phyloP scores from a whole-genome alignment of 2,113 vertebrate genomes.

The Heliornis fulica region DNA sequence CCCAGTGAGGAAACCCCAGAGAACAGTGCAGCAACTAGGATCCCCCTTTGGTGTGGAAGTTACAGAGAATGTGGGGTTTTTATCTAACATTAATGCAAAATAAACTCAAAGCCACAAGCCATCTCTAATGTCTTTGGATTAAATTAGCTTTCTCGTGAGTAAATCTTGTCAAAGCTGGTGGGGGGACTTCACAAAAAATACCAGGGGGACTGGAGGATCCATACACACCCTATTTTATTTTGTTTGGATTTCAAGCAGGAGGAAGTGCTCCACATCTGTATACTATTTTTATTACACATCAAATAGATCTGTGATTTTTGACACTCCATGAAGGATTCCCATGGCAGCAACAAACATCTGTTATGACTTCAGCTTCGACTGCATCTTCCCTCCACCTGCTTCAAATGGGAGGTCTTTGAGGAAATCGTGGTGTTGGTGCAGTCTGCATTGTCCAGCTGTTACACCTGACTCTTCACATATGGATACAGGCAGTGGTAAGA shows the following conservation, averaged over 20 bases:
- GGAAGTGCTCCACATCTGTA: neutral
- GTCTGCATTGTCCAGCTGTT: too few species aligned
- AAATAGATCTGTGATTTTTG: neutral
- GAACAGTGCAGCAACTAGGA: rapidly evolving
- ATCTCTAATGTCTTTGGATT: neutral
- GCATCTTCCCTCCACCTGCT: too few species aligned
- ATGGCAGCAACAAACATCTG: too few species aligned
- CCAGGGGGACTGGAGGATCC: neutral
- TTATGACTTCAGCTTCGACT: too few species aligned
- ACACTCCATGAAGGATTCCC: too few species aligned
- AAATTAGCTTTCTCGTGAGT: neutral
- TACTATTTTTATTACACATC: neutral
- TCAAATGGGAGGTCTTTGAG: too few species aligned
- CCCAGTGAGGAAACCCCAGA: neutral
- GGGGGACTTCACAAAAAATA: neutral
- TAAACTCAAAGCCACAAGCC: neutral
- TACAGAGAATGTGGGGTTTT: neutral
- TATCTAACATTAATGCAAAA: neutral
- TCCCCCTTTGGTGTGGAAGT: neutral
- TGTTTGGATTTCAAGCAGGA: neutral
- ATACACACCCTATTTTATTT: too few species aligned
- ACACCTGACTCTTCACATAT: too few species aligned
- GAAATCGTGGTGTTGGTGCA: too few species aligned
- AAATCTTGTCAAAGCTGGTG: neutral
- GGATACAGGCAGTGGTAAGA: too few species aligned